Conservation (phyloP, 2,888 invertebrate species). For the Oscheius sp. region DNA sequence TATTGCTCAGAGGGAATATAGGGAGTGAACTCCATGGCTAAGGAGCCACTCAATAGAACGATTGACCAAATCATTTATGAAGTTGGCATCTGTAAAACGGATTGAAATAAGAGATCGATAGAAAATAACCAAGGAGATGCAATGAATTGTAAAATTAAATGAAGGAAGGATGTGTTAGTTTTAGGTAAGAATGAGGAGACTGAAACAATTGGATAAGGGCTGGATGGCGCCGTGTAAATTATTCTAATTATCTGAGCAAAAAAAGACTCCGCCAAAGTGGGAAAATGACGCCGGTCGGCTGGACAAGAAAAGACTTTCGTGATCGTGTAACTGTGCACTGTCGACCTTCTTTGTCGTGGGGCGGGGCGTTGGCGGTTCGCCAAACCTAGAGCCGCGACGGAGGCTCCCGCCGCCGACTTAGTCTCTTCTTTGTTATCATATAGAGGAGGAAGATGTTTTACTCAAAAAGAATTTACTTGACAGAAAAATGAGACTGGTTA, state of each 20-base stretch:
- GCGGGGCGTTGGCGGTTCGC: conserved; percentile 27
- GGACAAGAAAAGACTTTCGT: conserved; percentile 24
- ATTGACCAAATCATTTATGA: conserved; percentile 17
- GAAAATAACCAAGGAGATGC: background rate
- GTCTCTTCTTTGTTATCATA: background rate
- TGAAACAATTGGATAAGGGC: no score
- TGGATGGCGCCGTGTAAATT: conserved; percentile 1
- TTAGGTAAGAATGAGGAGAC: no score
- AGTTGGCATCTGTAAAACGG: conserved; percentile 13
- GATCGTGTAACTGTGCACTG: conserved; percentile 30
- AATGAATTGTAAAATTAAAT: background rate
- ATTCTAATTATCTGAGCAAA: conserved; percentile 1
- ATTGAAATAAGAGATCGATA: background rate
- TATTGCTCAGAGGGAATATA: conserved; percentile 59
- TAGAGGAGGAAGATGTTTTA: no score
- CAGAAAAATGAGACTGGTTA: conserved; percentile 21
- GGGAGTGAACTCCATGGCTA: conserved; percentile 52
- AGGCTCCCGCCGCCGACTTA: background rate
- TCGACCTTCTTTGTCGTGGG: conserved; percentile 30
- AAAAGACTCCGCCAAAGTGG: background rate
- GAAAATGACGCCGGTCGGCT: conserved; percentile 4
- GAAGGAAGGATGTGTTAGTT: background rate
- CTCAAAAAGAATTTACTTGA: no score
- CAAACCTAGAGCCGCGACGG: conserved; percentile 25
- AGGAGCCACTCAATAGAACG: conserved; percentile 19